Evolutionary conservation across 2,888 invertebrate species (phyloP), one percentile per base, ranked within the genome.

Genomic region (Polia nebulosa): DNA sequence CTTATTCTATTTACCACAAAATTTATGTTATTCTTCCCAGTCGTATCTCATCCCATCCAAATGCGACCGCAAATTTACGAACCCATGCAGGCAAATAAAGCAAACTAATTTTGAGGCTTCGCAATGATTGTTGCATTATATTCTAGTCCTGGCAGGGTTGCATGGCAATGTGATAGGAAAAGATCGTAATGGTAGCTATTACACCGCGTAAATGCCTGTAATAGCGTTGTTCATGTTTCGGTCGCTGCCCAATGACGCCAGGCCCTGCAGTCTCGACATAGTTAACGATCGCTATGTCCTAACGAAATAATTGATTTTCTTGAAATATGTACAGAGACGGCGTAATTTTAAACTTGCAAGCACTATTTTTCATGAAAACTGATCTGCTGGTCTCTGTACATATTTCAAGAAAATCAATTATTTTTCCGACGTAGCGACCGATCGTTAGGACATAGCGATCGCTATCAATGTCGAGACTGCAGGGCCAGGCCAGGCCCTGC

Each of bases 131-230:
- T 76, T 81, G 68, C 72, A 80, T 77, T 80, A 84, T 81, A 81
- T 76, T 84, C 67, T 55, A 63, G 58, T 78, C 63, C 75, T 82
- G 72, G 52, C 60, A 76, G 59, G 59, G 62, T 55, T 58, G 20
- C 55, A 67, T 52, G 56, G 79, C 71, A 79, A 75, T 81, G 76
- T 81, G 81, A 82, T 87, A 78, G 76, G 80, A 80, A 85, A 73
- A 80, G 82, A 83, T 65, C 47, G 51, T 91, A 89, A 91, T 90
- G 68, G 81, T 75, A 45, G 82, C 83, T 80, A 90, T 92, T 92
- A 91, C 84, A 78, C 79, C 69, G 88, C 86, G 88, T 88, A 89
- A 90, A 89, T 89, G 88, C 83, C 86, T 87, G 72, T 90, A 91
- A 91, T 90, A 86, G 87, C 85, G 72, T 86, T 76, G 89, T 91